These are phyloP conservation scores for Distichodus sexfasciatus DNA, from an alignment of 2,797 vertebrate genomes.

Conservation along the genomic window DNA sequence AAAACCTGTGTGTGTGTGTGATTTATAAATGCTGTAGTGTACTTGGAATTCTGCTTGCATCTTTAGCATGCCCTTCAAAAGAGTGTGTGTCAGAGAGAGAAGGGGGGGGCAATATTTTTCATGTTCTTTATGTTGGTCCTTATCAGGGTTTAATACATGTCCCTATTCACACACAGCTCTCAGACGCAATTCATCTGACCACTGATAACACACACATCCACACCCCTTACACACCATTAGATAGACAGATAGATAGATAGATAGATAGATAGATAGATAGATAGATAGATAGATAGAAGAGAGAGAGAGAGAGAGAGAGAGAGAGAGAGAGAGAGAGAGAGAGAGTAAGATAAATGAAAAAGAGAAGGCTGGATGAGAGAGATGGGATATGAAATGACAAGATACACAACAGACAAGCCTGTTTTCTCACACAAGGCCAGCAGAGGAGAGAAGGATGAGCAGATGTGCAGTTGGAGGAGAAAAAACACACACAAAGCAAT, in stretches of 20 bases:
- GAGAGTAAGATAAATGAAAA: too few species aligned
- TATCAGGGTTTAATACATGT: conserved; percentile 37
- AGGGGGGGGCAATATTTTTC: conserved; percentile 35
- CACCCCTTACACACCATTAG: conserved; percentile 8
- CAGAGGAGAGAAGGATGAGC: not conserved
- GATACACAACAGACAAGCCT: too few species aligned
- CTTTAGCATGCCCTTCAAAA: conserved; percentile 46
- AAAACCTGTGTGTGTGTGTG: not conserved
- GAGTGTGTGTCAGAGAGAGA: not conserved
- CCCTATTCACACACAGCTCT: conserved; percentile 20
- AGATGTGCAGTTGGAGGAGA: conserved; percentile 11
- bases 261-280: conserved; percentile 7
- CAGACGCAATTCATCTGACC: not conserved
- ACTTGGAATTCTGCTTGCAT: conserved; percentile 42
- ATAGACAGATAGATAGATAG: not conserved
- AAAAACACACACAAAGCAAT: too few species aligned
- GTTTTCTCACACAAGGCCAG: too few species aligned
- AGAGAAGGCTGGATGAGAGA: too few species aligned
- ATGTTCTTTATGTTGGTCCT: conserved; percentile 25
- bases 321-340: not conserved
- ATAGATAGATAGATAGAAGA: not conserved
- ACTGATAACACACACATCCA: conserved; percentile 16
- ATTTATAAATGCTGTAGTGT: conserved; percentile 17
- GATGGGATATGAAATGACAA: too few species aligned
- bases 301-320: not conserved